Base-by-base conservation (phyloP, 2,888 invertebrate species). In the Blastobasis adustella region DNA sequence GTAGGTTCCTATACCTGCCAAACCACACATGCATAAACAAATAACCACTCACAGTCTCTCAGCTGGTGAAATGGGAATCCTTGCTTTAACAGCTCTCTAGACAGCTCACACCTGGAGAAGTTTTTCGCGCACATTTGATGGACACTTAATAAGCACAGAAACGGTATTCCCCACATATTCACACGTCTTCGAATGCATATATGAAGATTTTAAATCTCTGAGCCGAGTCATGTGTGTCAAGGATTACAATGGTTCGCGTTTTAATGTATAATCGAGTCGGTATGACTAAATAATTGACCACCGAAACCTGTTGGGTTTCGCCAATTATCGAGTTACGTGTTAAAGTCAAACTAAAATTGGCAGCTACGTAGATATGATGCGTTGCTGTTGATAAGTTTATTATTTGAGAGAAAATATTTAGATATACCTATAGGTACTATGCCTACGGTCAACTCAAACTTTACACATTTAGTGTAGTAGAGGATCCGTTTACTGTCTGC, bases 31-130 rank as follows among this genome's bases (percentile, higher is more conserved):
- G 37, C 4, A 40, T 5, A 45, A 39, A 37, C 38, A 49, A 6
- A 46, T 6, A 41, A n/a, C 39, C 10, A 72, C 78, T 77, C 64
- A 79, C 81, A 82, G 51, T 78, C 65, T 53, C 58, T 63, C 10
- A 82, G 54, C 43, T 76, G 65, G 10, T 68, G 6, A 44, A 65
- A 55, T 4, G 76, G 71, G 57, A 80, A 75, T 1, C 76, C 78
- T 54, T 76, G 71, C 10, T 52, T 60, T 45, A 56, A 55, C 37
- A 82, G 60, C 54, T 76, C 78, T 39, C 45, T 54, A 10, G 63
- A 67, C 42, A 82, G 55, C 49, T 70, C 73, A 58, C 79, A 80
- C 42, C 66, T 60, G 5, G 62, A 58, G 46, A 78, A 72, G 58
- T 51, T 51, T 53, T 47, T 42, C 2, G 54, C 50, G 37, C 62